Evolutionary conservation across 2,113 vertebrate species (phyloP), one percentile per base, ranked within the genome.

Genomic region (Naja naja): DNA sequence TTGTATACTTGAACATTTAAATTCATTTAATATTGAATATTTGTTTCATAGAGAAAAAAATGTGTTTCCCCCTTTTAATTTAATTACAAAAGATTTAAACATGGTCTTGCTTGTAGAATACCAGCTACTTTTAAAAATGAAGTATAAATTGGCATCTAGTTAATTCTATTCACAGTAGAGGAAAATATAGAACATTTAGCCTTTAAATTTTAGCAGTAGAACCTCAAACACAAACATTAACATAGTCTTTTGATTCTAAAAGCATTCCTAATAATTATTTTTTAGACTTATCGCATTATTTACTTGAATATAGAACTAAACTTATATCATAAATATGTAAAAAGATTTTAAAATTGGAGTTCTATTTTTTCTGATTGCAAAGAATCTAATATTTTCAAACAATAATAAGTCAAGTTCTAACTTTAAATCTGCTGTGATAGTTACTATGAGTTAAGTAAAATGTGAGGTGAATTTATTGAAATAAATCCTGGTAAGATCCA

Each of bases 101-200:
- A 90, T 94, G 85, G 45, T 95, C 94, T 94, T 95, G 92, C 92
- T 93, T 91, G 55, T 88, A 11, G 87, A 91, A 92, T 81, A 91
- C 58, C 93, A 95, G 93, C 93, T 94, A 95, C 94, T 94, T 92
- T 96, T 96, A 94, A 96, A 95, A 96, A 95, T 93, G 95, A 97
- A 94, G 95, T 96, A 95, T 95, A 96, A 95, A 96, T 95, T 96
- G 95, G 94, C 94, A 95, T 95, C 94, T 95, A 92, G 92, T 93
- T 95, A 92, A 96, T 96, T 93, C 94, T 94, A 92, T 95, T 95
- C 93, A 89, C 89, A 81, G 94, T 87, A 91, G 89, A 93, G 92
- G 92, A 94, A 87, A 93, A 58, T 88, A 89, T 87, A 53, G 81
- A 94, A 11, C 1, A 74, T 90, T 95, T 89, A 94, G 90, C 14